Evolutionary conservation across 2,113 vertebrate species (phyloP), one percentile per base, ranked within the genome.

Genomic region (Podiceps cristatus): DNA sequence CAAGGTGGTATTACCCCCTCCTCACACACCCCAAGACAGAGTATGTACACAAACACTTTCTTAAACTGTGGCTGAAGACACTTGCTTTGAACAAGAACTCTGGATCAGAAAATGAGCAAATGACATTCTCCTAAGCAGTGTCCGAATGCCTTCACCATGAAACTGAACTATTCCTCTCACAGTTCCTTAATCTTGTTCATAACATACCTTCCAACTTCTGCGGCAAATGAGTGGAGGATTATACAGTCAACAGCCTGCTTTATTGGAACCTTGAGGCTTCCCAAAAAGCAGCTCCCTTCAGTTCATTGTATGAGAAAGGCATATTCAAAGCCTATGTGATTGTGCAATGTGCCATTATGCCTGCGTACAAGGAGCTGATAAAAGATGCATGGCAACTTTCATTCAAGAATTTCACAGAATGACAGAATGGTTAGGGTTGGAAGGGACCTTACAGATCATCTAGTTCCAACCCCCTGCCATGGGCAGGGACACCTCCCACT

Each of bases 331-430:
- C 8, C 4, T 6, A 28, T 2, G 4, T 5, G 24, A 40, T 25
- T 4, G 7, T 2, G 9, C 31, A 25, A 33, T 3, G 3, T 9
- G 6, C 19, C 24, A 18, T 18, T 63, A 10, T 3, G 12, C 7
- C 40, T 62, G 42, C 5, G 5, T 25, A 73, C 13, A 25, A 55
- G 35, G 28, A 60, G 35, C 19, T 60, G 86, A 25, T 13, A 56
- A n/a, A 52, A 29, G 44, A 60, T 3, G 22, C 49, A 28, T 1
- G 23, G 23, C 18, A 73, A 60, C 35, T 52, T 77, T 37, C 11
- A 40, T 40, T 72, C 18, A 12, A 42, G 47, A 52, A 27, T 47
- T 63, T 56, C 35, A 37, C 37, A 37, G 37, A 37, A 37, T 37
- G 37, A 37, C 37, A 37, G 37, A 37, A 37, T 37, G 37, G 37